phyloP scores from a whole-genome alignment of 1,140 invertebrate species.

The Bombus huntii region DNA sequence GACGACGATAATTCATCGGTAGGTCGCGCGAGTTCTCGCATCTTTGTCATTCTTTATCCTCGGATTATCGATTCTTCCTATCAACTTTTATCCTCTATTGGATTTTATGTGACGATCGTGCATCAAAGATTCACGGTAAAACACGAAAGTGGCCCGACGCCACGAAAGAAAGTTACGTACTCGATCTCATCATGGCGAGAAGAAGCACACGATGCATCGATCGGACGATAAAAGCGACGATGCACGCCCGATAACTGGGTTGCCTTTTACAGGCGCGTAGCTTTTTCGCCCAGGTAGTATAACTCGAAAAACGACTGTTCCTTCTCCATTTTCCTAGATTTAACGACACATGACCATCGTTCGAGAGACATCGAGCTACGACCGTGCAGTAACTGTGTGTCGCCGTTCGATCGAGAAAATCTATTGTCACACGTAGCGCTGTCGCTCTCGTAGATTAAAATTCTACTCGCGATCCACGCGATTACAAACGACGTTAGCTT shows the following conservation, averaged over 20 bases:
- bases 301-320: slow-evolving; percentile 7
- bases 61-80: neutral
- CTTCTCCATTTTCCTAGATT: neutral
- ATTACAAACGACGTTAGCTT: neutral
- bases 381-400: neutral
- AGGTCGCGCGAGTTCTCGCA: neutral
- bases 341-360: neutral
- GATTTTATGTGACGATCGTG: neutral
- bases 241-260: slow-evolving; percentile 42
- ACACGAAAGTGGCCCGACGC: neutral
- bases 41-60: neutral
- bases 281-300: neutral
- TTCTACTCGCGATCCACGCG: neutral
- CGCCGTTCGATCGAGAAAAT: neutral
- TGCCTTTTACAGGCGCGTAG: slow-evolving; percentile 42
- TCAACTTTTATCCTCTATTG: neutral
- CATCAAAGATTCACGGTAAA: neutral
- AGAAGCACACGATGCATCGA: neutral
- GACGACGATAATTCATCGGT: neutral
- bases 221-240: slow-evolving; percentile 29
- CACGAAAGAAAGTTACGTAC: neutral
- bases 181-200: neutral
- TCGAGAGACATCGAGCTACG: no score
- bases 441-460: neutral
- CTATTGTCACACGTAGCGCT: no score